Evolutionary conservation across 2,113 vertebrate genomes (phyloP), one percentile per base, ranked within the genome.

Genomic region (Theristicus caerulescens): DNA sequence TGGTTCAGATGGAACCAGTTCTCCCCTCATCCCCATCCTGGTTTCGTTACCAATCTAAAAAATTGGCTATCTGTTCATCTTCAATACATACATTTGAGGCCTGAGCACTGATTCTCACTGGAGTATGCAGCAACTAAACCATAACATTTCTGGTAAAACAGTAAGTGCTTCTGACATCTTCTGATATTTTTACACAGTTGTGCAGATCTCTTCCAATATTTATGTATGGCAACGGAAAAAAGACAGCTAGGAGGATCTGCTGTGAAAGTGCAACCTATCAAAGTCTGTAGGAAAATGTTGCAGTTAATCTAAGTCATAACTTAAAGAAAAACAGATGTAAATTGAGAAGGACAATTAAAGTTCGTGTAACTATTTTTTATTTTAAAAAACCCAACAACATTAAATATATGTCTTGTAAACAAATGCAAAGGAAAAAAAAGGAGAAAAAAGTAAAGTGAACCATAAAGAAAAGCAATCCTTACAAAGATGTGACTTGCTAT

Each of bases 261-360:
- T 67, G 31, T 13, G 3, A 72, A 85, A 80, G 72, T 69, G 49
- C 71, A 90, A 13, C 10, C 12, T 82, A 9, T 38, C 34, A 31
- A 54, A 82, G 46, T 85, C 40, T 5, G 3, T 51, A 64, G 38
- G 55, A 86, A 94, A 32, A 59, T 6, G 1, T 7, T 88, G 24
- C 14, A 61, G 31, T 72, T 79, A n/a, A 38, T 82, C 31, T 57
- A 77, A 82, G n/a, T 31, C 16, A 24, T 52, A 57, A 49, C 26
- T 76, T 67, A n/a, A 80, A 84, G 57, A 82, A 84, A 88, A 84
- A 29, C 29, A 66, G n/a, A 82, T 83, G 72, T 81, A 80, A 74
- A 64, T 59, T 42, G 31, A 67, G 42, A 81, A 82, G 32, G 34
- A 57, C 27, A 36, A 18, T 47, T 59, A 8, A 44, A 84, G 6